phyloP scores from a whole-genome alignment of 2,113 vertebrate genomes.

The Ptyas mucosa region DNA sequence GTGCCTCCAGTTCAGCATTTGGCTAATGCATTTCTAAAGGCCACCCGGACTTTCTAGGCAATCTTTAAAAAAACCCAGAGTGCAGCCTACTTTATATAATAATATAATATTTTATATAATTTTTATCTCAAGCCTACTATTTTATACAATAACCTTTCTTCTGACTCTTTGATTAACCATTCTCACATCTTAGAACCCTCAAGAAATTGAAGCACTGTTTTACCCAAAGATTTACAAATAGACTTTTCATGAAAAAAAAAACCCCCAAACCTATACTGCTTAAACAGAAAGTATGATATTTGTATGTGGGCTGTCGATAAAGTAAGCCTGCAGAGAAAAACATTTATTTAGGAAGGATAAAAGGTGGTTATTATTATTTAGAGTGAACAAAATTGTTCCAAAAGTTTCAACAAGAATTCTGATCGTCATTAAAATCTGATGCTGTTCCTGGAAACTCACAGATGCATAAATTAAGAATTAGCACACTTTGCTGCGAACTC shows the following conservation, averaged over 20 bases:
- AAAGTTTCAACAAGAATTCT: neutral
- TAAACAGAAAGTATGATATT: neutral
- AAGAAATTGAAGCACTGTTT: neutral
- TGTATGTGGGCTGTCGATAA: neutral
- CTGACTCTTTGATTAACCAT: neutral
- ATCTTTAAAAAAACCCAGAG: neutral
- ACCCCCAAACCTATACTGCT: neutral
- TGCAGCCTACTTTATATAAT: conserved; percentile 46
- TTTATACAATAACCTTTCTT: neutral
- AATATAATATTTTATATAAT: too few relatives aligned
- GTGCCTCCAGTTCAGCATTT: neutral
- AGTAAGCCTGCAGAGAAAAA: neutral
- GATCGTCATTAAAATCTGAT: neutral
- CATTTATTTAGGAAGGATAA: neutral
- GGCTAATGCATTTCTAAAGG: neutral
- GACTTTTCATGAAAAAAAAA: neutral
- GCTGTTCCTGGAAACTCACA: neutral
- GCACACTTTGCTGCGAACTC: neutral
- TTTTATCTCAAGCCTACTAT: too few relatives aligned
- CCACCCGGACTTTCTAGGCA: too few relatives aligned
- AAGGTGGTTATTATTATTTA: neutral
- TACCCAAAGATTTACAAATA: neutral
- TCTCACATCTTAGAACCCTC: neutral
- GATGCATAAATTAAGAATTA: neutral
- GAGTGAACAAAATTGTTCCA: neutral